These are phyloP conservation scores for Nibea albiflora DNA, from an alignment of 2,113 vertebrate genomes.

Conservation along the genomic window DNA sequence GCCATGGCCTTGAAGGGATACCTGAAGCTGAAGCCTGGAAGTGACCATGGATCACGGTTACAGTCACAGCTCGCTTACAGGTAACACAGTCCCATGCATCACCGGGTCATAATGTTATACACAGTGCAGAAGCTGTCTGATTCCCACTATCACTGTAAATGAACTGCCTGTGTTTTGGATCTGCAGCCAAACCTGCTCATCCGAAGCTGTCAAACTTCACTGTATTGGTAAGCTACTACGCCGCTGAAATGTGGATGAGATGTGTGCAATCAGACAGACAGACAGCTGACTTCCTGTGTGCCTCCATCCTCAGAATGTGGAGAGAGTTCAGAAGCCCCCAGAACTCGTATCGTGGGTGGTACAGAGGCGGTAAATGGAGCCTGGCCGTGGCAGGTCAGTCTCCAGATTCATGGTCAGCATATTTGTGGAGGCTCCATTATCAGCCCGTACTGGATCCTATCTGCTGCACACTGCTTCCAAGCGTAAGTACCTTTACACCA, in stretches of 20 bases:
- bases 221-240: constrained; percentile 77
- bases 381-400: constrained; percentile 98
- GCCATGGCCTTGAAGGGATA: constrained; percentile 53
- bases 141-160: not conserved
- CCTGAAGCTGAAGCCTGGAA: constrained; percentile 61
- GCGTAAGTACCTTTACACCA: constrained; percentile 79
- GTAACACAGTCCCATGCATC: constrained; percentile 38
- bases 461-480: constrained; percentile 92
- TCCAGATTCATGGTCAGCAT: constrained; percentile 84
- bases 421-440: constrained; percentile 92
- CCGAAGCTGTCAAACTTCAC: constrained; percentile 52
- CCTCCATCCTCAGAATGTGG: constrained; percentile 84
- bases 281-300: not conserved
- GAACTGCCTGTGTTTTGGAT: not conserved
- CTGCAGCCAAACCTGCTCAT: constrained; percentile 64
- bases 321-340: constrained; percentile 55
- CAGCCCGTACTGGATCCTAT: constrained; percentile 88
- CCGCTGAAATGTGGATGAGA: not conserved
- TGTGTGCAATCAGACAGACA: not conserved
- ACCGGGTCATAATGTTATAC: not conserved
- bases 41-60: not conserved
- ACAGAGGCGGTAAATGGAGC: constrained; percentile 73
- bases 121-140: not conserved
- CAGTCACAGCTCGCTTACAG: constrained; percentile 58
- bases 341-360: constrained; percentile 90